Percentiles rank a stretch among this genome's conserved stretches.
Conservation (phyloP, 2,888 invertebrate genomes). For the Hoplodrina ambigua region DNA sequence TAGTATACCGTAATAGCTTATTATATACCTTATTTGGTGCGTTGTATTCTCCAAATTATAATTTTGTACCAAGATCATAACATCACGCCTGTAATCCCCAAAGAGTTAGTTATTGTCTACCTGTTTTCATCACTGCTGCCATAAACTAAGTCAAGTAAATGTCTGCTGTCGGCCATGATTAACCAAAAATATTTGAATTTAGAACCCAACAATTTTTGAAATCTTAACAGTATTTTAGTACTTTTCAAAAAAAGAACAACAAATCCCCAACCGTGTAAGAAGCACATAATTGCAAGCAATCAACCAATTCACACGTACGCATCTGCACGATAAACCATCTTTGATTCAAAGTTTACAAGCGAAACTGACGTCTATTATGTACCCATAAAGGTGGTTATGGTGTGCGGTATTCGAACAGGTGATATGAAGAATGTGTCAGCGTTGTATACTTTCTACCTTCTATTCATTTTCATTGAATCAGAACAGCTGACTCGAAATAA, state of each 20-base stretch:
- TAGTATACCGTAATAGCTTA: constrained; percentile 9
- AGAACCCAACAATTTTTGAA: not conserved
- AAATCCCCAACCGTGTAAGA: constrained; percentile 53
- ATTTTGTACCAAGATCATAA: not conserved
- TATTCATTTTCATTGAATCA: constrained; percentile 67
- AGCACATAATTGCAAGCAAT: constrained; percentile 61
- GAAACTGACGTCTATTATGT: not conserved
- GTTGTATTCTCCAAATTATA: not conserved
- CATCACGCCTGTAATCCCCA: no score
- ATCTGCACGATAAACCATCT: constrained; percentile 51
- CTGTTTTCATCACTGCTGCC: no score
- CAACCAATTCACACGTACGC: constrained; percentile 65
- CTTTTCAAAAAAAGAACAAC: constrained; percentile 7
- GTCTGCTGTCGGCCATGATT: no score
- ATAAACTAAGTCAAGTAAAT: no score
- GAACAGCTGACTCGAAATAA: constrained; percentile 65
- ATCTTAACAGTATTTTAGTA: not conserved
- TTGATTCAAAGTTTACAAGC: constrained; percentile 8
- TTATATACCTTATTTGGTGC: constrained; percentile 9
- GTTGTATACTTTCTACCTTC: constrained; percentile 67
- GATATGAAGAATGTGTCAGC: constrained; percentile 51
- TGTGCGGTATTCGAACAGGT: constrained; percentile 27
- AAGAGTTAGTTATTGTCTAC: no score
- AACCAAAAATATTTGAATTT: not conserved
- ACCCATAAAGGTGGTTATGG: constrained; percentile 18